Conservation (phyloP, 1,140 invertebrate genomes). For the Atta colombica region DNA sequence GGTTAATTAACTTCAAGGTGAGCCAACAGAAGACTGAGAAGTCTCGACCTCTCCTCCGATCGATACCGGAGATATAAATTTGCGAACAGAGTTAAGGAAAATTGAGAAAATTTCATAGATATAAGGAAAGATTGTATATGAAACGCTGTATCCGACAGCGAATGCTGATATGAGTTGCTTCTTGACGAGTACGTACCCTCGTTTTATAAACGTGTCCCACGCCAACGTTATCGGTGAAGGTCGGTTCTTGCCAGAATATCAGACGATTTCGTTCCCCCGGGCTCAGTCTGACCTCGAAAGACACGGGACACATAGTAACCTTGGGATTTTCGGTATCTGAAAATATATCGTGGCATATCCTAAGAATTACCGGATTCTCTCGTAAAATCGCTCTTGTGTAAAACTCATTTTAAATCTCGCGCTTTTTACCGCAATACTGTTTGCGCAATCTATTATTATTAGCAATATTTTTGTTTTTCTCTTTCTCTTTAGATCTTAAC, state of each 20-base stretch:
- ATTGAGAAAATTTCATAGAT: background rate
- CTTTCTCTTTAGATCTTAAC: too few species aligned
- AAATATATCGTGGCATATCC: conserved; percentile 26
- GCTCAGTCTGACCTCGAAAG: conserved; percentile 88
- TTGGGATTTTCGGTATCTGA: conserved; percentile 88
- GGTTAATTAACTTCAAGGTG: conserved; percentile 68
- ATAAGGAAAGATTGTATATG: background rate
- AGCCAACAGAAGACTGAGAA: background rate
- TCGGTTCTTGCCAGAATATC: conserved; percentile 90
- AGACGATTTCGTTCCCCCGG: conserved; percentile 87
- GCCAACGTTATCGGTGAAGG: conserved; percentile 89
- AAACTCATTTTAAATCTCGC: too few species aligned
- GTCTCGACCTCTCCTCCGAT: background rate
- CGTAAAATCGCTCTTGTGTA: too few species aligned
- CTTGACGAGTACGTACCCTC: conserved; percentile 85
- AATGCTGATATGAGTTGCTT: background rate
- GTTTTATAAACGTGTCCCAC: conserved; percentile 89
- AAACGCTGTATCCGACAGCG: background rate
- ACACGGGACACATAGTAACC: conserved; percentile 88
- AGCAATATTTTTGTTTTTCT: too few species aligned
- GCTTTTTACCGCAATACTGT: too few species aligned
- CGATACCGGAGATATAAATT: background rate
- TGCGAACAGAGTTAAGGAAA: conserved; percentile 7
- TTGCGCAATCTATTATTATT: too few species aligned
- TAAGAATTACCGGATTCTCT: background rate